Evolutionary conservation across 2,888 invertebrate genomes (phyloP).

Genomic region (Andrena minutula): DNA sequence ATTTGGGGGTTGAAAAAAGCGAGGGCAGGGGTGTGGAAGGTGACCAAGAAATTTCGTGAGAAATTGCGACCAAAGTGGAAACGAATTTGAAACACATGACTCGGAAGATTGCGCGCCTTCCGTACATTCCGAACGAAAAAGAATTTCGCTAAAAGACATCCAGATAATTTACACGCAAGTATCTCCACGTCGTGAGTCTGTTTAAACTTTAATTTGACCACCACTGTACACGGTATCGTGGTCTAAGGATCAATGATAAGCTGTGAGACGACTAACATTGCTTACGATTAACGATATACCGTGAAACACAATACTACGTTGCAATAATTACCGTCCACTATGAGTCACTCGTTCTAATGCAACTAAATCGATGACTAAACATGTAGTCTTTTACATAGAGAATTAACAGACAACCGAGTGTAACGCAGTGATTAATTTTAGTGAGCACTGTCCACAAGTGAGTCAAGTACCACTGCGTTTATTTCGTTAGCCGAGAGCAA

Average conservation of each 20-base stretch:
- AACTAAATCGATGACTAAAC: no score
- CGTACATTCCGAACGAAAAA: no score
- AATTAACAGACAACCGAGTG: neutral
- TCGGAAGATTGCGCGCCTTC: neutral
- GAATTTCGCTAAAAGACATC: no score
- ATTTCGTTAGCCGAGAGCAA: neutral
- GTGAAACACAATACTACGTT: neutral
- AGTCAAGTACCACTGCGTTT: neutral
- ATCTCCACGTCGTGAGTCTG: no score
- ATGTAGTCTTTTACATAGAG: neutral
- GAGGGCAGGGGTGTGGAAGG: neutral
- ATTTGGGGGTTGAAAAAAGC: neutral
- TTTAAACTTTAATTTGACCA: no score
- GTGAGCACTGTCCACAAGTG: neutral
- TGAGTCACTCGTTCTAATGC: neutral
- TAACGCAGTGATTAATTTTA: neutral
- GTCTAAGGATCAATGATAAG: no score
- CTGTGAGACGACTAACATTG: no score
- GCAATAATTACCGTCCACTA: neutral
- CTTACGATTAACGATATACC: no score
- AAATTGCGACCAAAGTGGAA: neutral
- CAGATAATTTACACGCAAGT: no score
- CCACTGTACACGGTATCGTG: no score
- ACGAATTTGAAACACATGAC: neutral
- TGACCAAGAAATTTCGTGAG: no score